Conservation (phyloP, 2,113 vertebrate species). For the Lagopus leucura region DNA sequence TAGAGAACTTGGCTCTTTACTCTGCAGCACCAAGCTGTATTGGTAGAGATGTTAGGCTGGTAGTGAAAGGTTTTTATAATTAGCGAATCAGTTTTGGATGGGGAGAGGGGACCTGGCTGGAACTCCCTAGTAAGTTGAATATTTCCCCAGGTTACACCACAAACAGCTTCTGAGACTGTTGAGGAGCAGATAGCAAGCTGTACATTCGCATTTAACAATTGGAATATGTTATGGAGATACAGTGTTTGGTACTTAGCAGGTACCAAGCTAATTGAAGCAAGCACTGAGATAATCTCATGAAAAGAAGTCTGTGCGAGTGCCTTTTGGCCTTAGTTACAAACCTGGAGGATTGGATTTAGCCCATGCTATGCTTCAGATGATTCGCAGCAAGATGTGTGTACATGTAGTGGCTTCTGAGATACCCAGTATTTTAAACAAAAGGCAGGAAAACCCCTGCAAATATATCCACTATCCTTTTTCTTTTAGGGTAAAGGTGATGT, state of each 20-base stretch:
- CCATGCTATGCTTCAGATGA: conserved; percentile 30
- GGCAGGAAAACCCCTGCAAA: conserved; percentile 38
- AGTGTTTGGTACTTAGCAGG: neutral
- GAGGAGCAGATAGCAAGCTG: neutral
- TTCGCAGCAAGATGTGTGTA: conserved; percentile 22
- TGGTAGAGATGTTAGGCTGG: neutral
- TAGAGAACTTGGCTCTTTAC: neutral
- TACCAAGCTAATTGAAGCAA: conserved; percentile 62
- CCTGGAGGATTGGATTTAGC: conserved; percentile 40
- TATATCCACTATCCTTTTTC: conserved; percentile 77
- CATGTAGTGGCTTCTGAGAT: conserved; percentile 48
- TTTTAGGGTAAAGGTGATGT: conserved; percentile 67
- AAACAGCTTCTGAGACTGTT: neutral
- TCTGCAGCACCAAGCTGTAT: neutral
- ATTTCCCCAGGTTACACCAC: fast-evolving
- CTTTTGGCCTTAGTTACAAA: conserved; percentile 60
- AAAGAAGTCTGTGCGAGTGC: conserved; percentile 41
- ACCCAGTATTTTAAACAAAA: conserved; percentile 37
- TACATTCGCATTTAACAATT: neutral
- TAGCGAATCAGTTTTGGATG: neutral
- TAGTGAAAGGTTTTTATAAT: neutral
- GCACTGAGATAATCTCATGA: conserved; percentile 52
- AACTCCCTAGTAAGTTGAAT: neutral
- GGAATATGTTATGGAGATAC: neutral
- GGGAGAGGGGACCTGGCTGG: neutral